phyloP scores from a whole-genome alignment of 2,797 vertebrate species.

The Alca torda region DNA sequence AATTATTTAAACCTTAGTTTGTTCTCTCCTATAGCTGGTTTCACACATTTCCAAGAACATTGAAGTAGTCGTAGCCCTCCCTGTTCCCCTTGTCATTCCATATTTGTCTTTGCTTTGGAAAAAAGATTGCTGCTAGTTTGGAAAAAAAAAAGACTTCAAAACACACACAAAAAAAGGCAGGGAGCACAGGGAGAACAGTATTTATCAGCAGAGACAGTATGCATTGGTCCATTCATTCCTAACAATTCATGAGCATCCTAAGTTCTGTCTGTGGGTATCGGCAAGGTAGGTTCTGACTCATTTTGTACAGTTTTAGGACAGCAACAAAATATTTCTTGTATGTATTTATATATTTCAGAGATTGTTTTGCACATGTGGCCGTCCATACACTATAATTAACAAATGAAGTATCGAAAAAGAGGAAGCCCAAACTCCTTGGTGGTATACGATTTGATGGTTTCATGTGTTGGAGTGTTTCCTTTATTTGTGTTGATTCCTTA shows the following conservation, averaged over 20 bases:
- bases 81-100: neutral
- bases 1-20: neutral
- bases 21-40: neutral
- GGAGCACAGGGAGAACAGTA: neutral
- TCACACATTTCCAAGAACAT: neutral
- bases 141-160: neutral
- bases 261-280: neutral
- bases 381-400: neutral
- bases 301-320: neutral
- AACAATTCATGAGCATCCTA: neutral
- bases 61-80: neutral
- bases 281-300: neutral
- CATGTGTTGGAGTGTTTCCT: neutral
- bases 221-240: neutral
- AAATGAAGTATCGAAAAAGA: neutral
- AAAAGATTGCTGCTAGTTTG: neutral
- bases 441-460: neutral
- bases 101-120: neutral
- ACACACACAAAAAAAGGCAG: neutral
- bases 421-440: neutral
- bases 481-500: neutral
- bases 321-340: neutral
- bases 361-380: neutral
- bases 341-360: neutral
- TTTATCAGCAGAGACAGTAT: neutral